Evolutionary conservation across 2,113 vertebrate genomes (phyloP), one percentile per base, ranked within the genome.

Genomic region (Himantopus leucocephalus): DNA sequence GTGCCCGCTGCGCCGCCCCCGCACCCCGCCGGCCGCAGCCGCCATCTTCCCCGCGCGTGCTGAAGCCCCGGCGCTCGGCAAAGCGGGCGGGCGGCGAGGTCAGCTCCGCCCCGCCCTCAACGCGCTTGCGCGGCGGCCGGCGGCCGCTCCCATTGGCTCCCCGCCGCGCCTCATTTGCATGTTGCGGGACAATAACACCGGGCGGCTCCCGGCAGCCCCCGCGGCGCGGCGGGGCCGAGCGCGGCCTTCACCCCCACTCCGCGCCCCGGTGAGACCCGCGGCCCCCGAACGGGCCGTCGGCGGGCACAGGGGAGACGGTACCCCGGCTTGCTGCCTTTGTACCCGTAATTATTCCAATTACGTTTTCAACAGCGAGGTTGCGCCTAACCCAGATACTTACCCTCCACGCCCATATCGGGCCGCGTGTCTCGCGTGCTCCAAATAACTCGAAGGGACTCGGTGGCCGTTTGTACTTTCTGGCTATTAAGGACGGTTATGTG

Each of bases 41-140:
- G 97, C 98, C 98, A 98, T 98, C 97, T 97, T 97, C 90, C 72
- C 29, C 56, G 60, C 66, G 84, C 73, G 92, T 78, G 92, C 81
- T 48, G 23, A 68, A 39, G 73, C 68, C 76, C 91, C 45, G 60
- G 59, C 75, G 12, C 47, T 58, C 41, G 15, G 50, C 82, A 6
- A 74, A n/a, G 53, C 75, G 32, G 18, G n/a, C 41, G 37, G 43
- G 34, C 23, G 12, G 70, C 1, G 70, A 71, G 91, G 93, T 93
- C 93, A 79, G 12, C 85, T 30, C 73, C 91, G 64, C 94, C 72
- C 48, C 55, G 2, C 34, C 21, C 19, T 32, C 24, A 3, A 8
- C 9, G 53, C 63, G 84, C 55, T 2, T n/a, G 87, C 72, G 67
- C 85, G 3, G 5, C 15, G 5, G 5, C 22, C 24, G 10, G 13